Percentiles rank a stretch among this genome's conserved stretches.
Evolutionary conservation across 2,113 vertebrate genomes (phyloP).

Genomic region (Amblyornis subalaris): DNA sequence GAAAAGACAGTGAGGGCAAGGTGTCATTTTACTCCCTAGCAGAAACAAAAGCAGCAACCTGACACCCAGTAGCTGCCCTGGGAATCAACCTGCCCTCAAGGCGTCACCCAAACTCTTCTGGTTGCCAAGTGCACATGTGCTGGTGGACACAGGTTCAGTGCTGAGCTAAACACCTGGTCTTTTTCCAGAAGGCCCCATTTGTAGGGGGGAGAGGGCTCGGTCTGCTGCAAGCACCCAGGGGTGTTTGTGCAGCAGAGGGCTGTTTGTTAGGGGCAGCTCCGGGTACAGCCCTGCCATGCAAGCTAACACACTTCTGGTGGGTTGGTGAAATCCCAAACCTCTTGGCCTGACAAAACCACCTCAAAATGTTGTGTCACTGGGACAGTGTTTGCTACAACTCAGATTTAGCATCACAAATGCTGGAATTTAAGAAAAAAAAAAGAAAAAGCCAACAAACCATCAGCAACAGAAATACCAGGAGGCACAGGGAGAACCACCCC

Average conservation of each 20-base stretch:
- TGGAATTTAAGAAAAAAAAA: neutral
- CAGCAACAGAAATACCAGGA: neutral
- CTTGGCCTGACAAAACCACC: neutral
- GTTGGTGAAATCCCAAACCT: neutral
- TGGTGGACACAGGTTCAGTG: neutral
- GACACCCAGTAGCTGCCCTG: rapidly evolving
- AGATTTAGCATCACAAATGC: neutral
- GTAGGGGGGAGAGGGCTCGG: rapidly evolving
- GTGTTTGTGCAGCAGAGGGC: neutral
- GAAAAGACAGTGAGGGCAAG: neutral
- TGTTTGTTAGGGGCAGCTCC: neutral
- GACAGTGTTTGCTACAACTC: rapidly evolving
- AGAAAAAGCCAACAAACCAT: neutral
- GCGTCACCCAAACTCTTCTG: neutral
- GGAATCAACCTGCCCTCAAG: neutral
- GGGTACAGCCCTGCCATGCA: neutral
- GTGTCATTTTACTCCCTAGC: neutral
- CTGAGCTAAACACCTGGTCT: neutral
- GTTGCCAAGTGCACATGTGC: rapidly evolving
- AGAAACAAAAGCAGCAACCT: neutral
- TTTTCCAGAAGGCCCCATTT: neutral
- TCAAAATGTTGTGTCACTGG: neutral
- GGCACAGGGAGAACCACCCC: neutral
- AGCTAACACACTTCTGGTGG: neutral
- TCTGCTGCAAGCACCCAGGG: neutral